Evolutionary conservation across 2,797 vertebrate species (phyloP), one percentile per base, ranked within the genome.

Genomic region (Serranus cabrilla): DNA sequence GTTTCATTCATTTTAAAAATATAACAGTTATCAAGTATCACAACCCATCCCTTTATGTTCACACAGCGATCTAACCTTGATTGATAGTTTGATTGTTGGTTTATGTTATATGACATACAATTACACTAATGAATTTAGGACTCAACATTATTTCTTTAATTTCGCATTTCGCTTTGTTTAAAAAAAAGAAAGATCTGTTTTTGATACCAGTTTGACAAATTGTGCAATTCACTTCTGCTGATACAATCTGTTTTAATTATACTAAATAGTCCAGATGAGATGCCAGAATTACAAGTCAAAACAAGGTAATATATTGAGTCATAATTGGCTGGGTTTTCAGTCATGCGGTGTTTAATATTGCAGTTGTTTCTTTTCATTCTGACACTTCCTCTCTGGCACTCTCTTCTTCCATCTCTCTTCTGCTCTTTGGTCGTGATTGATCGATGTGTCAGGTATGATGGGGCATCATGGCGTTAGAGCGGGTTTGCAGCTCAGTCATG

Each of bases 401-500:
- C 71, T 77, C 74, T 34, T 61, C 64, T 60, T 60, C 65, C 27
- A n/a, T 57, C 73, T 78, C 74, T 78, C 72, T 78, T 71, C 75
- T 81, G 82, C 84, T 92, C 76, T 86, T 90, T 90, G 83, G 71
- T 69, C 13, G 2, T 97, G 97, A 98, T 97, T 97, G 97, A 98
- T 98, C 94, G 95, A 96, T 96, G 95, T 96, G 95, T 97, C 96
- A 96, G 97, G 96, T 96, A 95, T 96, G 96, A 96, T 95, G 93
- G 94, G 96, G 94, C 95, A 95, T 93, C 94, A 96, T 95, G 91
- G 94, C 79, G 89, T 88, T 92, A 71, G 82, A 85, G 95, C 94
- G 94, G 95, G 95, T 94, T 95, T 95, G 93, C 86, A 85, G 93
- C 91, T 84, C 91, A 91, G 89, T 95, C 95, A 94, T 89, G 94